Conservation (phyloP, 1,140 invertebrate genomes). For the Zaprionus nigranus region DNA sequence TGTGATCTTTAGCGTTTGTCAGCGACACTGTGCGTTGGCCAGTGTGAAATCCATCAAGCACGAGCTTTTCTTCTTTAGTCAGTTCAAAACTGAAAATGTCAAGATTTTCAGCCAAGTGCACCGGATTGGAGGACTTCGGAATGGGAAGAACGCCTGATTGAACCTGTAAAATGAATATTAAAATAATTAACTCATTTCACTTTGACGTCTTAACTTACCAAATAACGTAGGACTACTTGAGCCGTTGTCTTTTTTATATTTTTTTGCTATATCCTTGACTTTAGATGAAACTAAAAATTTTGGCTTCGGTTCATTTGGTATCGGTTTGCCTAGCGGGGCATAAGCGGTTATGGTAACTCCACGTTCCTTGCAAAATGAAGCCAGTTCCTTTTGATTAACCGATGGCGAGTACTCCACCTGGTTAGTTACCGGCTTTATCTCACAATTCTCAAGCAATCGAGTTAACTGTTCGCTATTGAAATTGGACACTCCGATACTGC, state of each 20-base stretch:
- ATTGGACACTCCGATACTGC: conserved; percentile 91
- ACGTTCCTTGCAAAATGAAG: conserved; percentile 89
- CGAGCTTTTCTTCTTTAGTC: conserved; percentile 87
- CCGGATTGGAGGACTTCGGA: conserved; percentile 90
- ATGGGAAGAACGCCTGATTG: conserved; percentile 87
- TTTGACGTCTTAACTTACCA: conserved; percentile 69
- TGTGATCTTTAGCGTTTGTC: conserved; percentile 84
- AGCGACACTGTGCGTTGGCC: conserved; percentile 86
- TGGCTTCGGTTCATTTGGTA: conserved; percentile 71
- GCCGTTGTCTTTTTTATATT: conserved; percentile 90
- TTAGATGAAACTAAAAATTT: conserved; percentile 86
- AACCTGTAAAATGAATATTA: conserved; percentile 41
- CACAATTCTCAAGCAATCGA: conserved; percentile 86
- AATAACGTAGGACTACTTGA: conserved; percentile 89
- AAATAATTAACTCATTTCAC: not conserved
- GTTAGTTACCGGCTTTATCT: conserved; percentile 86
- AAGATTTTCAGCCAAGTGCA: conserved; percentile 89
- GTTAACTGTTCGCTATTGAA: conserved; percentile 91
- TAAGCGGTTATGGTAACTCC: conserved; percentile 91
- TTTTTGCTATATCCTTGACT: conserved; percentile 87
- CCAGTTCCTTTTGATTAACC: conserved; percentile 90
- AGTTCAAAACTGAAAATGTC: conserved; percentile 90
- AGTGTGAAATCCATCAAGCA: conserved; percentile 87
- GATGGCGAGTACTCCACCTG: conserved; percentile 94
- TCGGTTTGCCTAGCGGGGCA: conserved; percentile 90